These are phyloP conservation scores for Sebastes fasciatus DNA, from an alignment of 2,113 vertebrate genomes.

Conservation along the genomic window DNA sequence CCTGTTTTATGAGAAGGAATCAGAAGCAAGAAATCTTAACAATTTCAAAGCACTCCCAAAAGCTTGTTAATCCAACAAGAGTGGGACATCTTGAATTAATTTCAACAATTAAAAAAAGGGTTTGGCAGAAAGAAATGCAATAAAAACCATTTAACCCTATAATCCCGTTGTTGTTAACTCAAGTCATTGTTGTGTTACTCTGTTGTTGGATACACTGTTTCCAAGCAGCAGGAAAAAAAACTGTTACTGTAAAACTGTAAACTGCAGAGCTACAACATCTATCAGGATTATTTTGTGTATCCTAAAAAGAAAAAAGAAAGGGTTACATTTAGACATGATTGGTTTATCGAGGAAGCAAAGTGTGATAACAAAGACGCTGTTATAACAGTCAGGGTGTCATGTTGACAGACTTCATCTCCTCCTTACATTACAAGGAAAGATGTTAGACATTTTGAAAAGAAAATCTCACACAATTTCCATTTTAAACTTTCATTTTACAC, in stretches of 20 bases:
- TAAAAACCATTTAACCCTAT: not conserved
- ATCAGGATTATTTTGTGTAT: conserved; percentile 4
- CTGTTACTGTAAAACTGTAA: not conserved
- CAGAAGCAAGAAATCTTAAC: not conserved
- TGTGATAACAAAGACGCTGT: not conserved
- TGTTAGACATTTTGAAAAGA: not conserved
- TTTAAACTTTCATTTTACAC: not conserved
- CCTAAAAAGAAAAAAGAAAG: not conserved
- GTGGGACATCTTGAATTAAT: not conserved
- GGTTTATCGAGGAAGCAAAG: not conserved
- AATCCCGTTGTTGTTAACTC: conserved; percentile 1
- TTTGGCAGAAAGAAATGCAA: not conserved
- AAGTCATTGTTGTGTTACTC: conserved; percentile 4
- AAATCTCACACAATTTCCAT: not conserved
- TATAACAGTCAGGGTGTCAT: not conserved
- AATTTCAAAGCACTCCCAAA: not conserved
- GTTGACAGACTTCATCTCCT: not conserved
- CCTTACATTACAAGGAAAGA: not conserved
- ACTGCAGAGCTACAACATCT: conserved; percentile 1
- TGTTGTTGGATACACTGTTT: conserved; percentile 54
- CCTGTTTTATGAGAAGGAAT: conserved; percentile 34
- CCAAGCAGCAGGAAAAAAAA: conserved; percentile 25
- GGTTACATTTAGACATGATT: conserved; percentile 1
- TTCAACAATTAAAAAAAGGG: not conserved
- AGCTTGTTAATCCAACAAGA: not conserved